Percentiles rank a stretch among this genome's conserved stretches.
These are phyloP conservation scores for Diarsia rubi DNA, from an alignment of 2,888 invertebrate genomes.

Conservation along the genomic window DNA sequence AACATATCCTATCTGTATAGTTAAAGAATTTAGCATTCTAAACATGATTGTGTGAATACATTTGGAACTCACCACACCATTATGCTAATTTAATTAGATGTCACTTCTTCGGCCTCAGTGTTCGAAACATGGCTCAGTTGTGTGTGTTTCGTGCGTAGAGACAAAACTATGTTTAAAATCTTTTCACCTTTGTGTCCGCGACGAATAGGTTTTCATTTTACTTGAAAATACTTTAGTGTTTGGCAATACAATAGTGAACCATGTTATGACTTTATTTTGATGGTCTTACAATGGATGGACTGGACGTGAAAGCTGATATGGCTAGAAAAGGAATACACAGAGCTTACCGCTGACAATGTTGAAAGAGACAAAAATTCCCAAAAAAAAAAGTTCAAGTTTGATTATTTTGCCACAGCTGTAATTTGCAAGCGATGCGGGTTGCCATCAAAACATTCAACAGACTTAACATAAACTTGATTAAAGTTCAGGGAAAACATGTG, in stretches of 20 bases:
- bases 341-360: background rate
- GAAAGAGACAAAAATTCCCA: background rate
- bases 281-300: background rate
- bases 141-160: slow-evolving; percentile 17
- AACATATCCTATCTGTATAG: background rate
- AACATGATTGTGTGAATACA: slow-evolving; percentile 40
- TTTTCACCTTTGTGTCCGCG: background rate
- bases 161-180: background rate
- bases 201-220: background rate
- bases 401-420: background rate
- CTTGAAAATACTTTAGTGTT: background rate
- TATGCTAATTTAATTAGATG: slow-evolving; percentile 58
- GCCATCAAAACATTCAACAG: background rate
- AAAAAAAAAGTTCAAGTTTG: background rate
- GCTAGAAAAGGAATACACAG: background rate
- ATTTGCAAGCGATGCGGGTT: background rate
- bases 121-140: slow-evolving; percentile 12
- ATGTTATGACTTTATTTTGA: background rate
- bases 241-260: background rate
- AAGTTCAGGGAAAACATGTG: slow-evolving; percentile 49
- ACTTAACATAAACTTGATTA: slow-evolving; percentile 28
- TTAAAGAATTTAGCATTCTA: slow-evolving; percentile 15
- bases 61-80: slow-evolving; percentile 16
- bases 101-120: background rate
- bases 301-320: background rate